These are phyloP conservation scores for Falco peregrinus DNA, from an alignment of 2,797 vertebrate genomes.

Conservation along the genomic window DNA sequence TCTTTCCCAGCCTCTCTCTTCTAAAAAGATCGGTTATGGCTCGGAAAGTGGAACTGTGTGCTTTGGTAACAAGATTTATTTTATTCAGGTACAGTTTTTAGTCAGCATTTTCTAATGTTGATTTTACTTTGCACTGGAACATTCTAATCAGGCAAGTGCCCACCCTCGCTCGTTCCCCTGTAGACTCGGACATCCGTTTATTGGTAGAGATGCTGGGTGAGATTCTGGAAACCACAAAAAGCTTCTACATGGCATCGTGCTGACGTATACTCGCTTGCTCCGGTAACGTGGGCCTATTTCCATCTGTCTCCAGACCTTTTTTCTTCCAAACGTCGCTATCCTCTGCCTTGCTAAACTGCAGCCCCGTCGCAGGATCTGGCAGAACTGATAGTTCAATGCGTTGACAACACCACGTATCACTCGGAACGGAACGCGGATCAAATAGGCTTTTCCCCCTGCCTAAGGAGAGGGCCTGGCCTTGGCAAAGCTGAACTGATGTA, in stretches of 20 bases:
- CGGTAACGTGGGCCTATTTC: not conserved
- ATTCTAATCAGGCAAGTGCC: not conserved
- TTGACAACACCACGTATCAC: accelerated
- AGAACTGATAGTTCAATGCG: accelerated
- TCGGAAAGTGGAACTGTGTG: not conserved
- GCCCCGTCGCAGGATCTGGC: accelerated
- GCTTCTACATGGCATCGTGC: not conserved
- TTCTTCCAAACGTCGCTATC: not conserved
- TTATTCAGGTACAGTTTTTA: not conserved
- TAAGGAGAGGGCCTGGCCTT: not conserved
- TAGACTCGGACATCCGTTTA: not conserved
- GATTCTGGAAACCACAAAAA: not conserved
- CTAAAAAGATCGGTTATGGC: accelerated
- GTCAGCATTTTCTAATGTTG: not conserved
- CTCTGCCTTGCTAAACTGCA: not conserved
- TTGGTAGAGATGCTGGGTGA: not conserved
- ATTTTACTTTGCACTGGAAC: not conserved
- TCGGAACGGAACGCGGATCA: accelerated
- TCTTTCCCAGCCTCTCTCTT: not conserved
- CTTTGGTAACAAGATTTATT: not conserved
- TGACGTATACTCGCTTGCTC: not conserved
- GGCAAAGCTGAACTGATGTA: not conserved
- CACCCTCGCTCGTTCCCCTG: not conserved
- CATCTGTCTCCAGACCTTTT: not conserved
- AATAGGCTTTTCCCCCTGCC: not conserved